Percentiles rank a stretch among this genome's conserved stretches.
phyloP scores from a whole-genome alignment of 2,113 vertebrate species.

The Himantopus leucocephalus region DNA sequence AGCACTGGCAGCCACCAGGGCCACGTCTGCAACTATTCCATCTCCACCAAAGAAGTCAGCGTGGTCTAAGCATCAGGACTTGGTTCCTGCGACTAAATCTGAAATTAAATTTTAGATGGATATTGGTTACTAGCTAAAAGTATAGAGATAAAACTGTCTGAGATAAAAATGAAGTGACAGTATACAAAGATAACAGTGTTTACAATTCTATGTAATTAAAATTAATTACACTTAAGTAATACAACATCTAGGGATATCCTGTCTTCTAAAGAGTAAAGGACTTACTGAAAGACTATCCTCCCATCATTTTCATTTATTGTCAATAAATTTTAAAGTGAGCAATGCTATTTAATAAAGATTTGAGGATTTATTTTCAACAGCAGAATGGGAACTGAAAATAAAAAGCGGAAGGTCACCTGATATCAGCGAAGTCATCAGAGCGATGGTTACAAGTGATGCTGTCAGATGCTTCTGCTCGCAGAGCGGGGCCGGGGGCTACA shows the following conservation, averaged over 20 bases:
- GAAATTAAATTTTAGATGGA: conserved; percentile 12
- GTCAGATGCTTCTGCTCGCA: conserved; percentile 79
- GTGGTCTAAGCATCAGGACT: conserved; percentile 66
- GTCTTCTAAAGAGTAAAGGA: not conserved
- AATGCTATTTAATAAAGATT: not conserved
- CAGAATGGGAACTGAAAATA: not conserved
- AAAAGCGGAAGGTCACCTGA: conserved; percentile 57
- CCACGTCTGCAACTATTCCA: conserved; percentile 77
- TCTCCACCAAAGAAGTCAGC: conserved; percentile 73
- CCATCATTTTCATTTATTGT: not conserved
- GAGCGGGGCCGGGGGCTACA: conserved; percentile 63
- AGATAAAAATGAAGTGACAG: not conserved
- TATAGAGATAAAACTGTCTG: not conserved
- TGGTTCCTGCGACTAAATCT: conserved; percentile 70
- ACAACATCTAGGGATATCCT: not conserved
- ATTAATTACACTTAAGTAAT: not conserved
- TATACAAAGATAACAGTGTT: not conserved
- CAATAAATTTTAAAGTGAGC: not conserved
- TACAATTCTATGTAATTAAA: not conserved
- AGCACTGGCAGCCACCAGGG: conserved; percentile 27
- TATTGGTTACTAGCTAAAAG: not conserved
- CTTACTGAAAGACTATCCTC: not conserved
- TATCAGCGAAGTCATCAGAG: conserved; percentile 73
- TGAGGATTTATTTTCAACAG: not conserved
- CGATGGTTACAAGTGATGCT: conserved; percentile 77